phyloP scores from a whole-genome alignment of 2,113 vertebrate species.

The Microcebus lehilahytsara region DNA sequence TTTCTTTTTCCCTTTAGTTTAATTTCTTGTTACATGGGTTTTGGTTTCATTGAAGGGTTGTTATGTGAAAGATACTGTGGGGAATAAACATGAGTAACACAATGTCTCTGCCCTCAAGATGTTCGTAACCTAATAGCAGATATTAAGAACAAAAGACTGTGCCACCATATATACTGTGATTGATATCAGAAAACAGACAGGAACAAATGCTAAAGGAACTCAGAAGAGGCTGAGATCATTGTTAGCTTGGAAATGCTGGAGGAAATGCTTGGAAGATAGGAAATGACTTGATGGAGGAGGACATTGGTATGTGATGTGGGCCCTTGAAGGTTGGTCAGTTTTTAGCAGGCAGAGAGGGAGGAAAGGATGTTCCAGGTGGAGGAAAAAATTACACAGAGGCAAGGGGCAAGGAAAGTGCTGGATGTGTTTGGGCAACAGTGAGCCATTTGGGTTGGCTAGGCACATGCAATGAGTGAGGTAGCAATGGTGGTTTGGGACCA shows the following conservation, averaged over 20 bases:
- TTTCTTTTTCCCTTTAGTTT: conserved; percentile 19
- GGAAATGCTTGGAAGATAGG: not conserved
- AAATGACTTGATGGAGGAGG: not conserved
- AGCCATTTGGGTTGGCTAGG: not conserved
- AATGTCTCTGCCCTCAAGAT: conserved; percentile 7
- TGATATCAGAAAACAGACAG: conserved; percentile 16
- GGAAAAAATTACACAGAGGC: not conserved
- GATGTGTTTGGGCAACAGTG: not conserved
- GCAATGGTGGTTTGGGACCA: not conserved
- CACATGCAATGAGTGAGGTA: not conserved
- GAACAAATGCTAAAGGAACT: not conserved
- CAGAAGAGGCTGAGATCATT: not conserved
- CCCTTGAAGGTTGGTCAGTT: not conserved
- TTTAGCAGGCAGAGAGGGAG: not conserved
- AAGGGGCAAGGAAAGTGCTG: not conserved
- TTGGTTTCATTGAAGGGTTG: not conserved
- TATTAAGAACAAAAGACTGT: not conserved
- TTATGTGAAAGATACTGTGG: not conserved
- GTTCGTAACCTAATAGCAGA: conserved; percentile 20
- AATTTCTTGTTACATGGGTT: conserved; percentile 23
- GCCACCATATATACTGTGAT: not conserved
- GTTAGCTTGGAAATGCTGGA: not conserved
- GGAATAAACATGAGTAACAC: not conserved
- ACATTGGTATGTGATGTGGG: not conserved
- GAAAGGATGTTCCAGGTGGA: not conserved